phyloP scores from a whole-genome alignment of 2,797 vertebrate genomes.

The Liparis tanakae region DNA sequence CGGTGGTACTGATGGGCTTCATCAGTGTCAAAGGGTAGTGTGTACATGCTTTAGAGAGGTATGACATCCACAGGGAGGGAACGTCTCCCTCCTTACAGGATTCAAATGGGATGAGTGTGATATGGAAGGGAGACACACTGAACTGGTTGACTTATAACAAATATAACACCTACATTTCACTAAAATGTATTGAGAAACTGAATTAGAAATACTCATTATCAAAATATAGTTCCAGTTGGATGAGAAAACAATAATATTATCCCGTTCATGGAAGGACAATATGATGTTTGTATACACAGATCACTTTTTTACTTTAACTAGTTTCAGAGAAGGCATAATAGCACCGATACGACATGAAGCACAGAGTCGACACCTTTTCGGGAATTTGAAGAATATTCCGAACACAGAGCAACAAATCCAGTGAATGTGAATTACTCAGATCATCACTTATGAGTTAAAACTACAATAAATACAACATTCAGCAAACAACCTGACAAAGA shows the following conservation, averaged over 20 bases:
- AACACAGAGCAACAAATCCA: constrained; percentile 61
- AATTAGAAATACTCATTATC: constrained; percentile 44
- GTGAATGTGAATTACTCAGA: constrained; percentile 54
- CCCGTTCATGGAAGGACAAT: constrained; percentile 34
- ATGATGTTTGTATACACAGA: constrained; percentile 53
- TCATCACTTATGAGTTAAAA: constrained; percentile 50
- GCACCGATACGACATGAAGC: constrained; percentile 66
- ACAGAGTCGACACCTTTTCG: constrained; percentile 43
- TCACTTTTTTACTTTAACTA: background rate
- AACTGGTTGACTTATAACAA: constrained; percentile 5
- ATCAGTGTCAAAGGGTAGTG: too few relatives aligned
- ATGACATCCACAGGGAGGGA: too few relatives aligned
- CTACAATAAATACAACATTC: constrained; percentile 83
- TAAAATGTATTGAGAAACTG: background rate
- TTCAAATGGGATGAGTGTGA: too few relatives aligned
- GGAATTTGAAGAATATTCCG: constrained; percentile 60
- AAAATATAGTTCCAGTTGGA: constrained; percentile 53
- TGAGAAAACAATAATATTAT: constrained; percentile 35
- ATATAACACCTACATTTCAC: constrained; percentile 6
- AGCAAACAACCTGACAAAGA: constrained; percentile 72
- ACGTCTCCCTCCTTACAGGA: too few relatives aligned
- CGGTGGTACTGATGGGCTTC: too few relatives aligned
- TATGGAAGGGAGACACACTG: too few relatives aligned
- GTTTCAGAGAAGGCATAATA: constrained; percentile 59
- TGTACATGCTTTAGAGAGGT: too few relatives aligned